Conservation (phyloP, 2,113 vertebrate genomes). For the Rhinolophus sinicus region DNA sequence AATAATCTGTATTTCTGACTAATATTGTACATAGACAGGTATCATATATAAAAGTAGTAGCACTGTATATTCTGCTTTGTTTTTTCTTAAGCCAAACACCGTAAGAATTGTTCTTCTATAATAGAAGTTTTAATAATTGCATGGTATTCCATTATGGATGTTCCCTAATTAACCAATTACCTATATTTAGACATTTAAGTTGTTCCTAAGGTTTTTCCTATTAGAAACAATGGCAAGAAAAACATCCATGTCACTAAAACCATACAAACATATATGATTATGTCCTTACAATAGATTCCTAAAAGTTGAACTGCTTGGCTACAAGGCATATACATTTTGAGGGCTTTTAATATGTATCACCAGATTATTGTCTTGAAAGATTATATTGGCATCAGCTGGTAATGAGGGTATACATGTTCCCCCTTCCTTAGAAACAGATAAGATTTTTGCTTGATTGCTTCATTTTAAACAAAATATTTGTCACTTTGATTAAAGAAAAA, state of each 20-base stretch:
- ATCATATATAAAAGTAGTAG: neutral
- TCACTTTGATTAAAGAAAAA: constrained; percentile 37
- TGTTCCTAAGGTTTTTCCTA: constrained; percentile 21
- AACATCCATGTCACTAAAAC: constrained; percentile 6
- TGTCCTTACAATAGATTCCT: neutral
- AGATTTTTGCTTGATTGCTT: neutral
- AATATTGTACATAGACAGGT: neutral
- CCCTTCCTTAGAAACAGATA: neutral
- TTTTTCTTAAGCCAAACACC: neutral
- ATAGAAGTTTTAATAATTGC: neutral
- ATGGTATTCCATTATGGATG: neutral
- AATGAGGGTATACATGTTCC: neutral
- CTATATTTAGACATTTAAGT: constrained; percentile 14
- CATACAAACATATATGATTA: neutral
- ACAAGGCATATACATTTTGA: neutral
- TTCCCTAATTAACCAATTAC: neutral
- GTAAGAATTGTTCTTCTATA: neutral
- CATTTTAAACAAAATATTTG: neutral
- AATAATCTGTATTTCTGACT: neutral
- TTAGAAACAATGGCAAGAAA: constrained; percentile 51
- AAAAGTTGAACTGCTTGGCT: neutral
- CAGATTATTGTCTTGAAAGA: neutral
- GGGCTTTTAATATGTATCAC: neutral
- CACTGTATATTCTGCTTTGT: neutral
- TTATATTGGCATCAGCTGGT: neutral